Evolutionary conservation across 1,140 invertebrate genomes (phyloP).

Genomic region (Formica exsecta): DNA sequence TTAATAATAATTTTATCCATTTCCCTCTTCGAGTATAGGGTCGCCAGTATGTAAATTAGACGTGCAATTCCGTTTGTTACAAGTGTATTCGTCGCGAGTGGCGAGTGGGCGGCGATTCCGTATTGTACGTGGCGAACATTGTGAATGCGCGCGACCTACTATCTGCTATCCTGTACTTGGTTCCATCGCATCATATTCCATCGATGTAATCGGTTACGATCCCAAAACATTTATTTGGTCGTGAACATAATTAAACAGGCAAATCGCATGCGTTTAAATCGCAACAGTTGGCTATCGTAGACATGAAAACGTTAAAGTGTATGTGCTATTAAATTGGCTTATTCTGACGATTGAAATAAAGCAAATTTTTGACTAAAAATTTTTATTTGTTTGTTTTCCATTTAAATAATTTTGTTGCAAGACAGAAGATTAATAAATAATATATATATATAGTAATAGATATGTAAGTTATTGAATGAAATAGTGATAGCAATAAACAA

Average conservation of each 20-base stretch:
- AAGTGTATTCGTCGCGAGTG: slow-evolving; percentile 16
- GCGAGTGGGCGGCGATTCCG: slow-evolving; percentile 49
- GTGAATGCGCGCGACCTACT: background rate
- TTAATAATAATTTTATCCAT: slow-evolving; percentile 73
- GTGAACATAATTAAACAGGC: background rate
- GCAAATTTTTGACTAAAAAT: background rate
- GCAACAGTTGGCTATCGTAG: background rate
- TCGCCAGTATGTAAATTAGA: slow-evolving; percentile 40
- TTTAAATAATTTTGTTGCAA: background rate
- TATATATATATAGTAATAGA: background rate
- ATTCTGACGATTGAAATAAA: background rate
- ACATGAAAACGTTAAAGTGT: slow-evolving; percentile 3
- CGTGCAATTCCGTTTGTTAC: slow-evolving; percentile 33
- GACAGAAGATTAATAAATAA: background rate
- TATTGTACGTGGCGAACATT: slow-evolving; percentile 42
- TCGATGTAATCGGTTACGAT: slow-evolving; percentile 45
- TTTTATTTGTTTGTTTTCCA: background rate
- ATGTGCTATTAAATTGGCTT: background rate
- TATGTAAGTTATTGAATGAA: background rate
- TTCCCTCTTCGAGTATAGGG: slow-evolving; percentile 13
- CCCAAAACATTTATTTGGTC: slow-evolving; percentile 1
- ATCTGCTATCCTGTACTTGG: background rate
- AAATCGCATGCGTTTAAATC: background rate
- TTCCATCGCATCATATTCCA: background rate
- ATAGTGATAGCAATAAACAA: background rate